Evolutionary conservation across 2,888 invertebrate species (phyloP).

Genomic region (Diplolepis rosae): DNA sequence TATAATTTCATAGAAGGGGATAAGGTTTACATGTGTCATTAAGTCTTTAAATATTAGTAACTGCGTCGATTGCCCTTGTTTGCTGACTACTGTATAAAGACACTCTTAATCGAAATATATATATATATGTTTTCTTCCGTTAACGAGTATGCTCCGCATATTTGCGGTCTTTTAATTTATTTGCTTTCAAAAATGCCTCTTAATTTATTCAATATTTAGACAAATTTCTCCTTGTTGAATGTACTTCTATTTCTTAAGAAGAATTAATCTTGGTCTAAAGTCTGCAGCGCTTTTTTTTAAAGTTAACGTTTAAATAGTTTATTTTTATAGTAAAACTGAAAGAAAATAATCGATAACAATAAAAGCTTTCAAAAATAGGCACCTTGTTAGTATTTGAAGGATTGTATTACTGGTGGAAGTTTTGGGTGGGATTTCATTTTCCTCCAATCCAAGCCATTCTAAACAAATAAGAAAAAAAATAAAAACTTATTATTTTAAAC

Average conservation of each 20-base stretch:
- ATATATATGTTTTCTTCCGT: neutral
- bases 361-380: too few relatives aligned
- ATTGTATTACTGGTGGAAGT: too few relatives aligned
- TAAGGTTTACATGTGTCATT: neutral
- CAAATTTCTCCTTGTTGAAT: neutral
- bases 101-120: neutral
- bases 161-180: neutral
- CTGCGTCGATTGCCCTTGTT: conserved; percentile 21
- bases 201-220: conserved; percentile 4
- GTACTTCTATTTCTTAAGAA: neutral
- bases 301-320: too few relatives aligned
- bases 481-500: too few relatives aligned
- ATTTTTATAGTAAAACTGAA: too few relatives aligned
- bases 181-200: neutral
- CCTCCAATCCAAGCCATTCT: too few relatives aligned
- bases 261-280: neutral
- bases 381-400: too few relatives aligned
- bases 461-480: too few relatives aligned
- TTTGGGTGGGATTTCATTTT: too few relatives aligned
- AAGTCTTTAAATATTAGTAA: conserved; percentile 10
- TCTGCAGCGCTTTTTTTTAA: too few relatives aligned
- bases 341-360: too few relatives aligned
- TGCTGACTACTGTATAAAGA: neutral
- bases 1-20: conserved; percentile 2
- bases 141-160: neutral